Percentiles rank a stretch among this genome's conserved stretches.
Evolutionary conservation across 2,888 invertebrate species (phyloP).

Genomic region (Willowsia nigromaculata): DNA sequence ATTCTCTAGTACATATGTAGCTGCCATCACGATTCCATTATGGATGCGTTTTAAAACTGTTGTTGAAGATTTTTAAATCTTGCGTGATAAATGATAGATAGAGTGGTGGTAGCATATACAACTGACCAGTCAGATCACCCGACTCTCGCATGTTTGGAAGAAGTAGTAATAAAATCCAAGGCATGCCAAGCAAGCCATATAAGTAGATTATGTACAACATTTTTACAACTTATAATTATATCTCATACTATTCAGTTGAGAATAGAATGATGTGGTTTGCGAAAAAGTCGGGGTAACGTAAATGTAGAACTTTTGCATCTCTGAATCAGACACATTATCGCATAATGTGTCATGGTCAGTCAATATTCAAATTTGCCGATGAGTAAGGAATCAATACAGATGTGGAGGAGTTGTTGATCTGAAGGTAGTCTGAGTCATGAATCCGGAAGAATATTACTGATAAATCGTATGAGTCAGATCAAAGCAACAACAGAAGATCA

Average conservation of each 20-base stretch:
- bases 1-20: neutral
- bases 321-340: neutral
- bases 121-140: too few relatives aligned
- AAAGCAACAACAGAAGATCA: slow-evolving; percentile 18
- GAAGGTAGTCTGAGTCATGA: neutral
- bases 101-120: too few relatives aligned
- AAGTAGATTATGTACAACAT: slow-evolving; percentile 10
- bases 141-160: too few relatives aligned
- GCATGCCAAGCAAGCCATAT: neutral
- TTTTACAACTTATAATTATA: neutral
- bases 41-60: too few relatives aligned
- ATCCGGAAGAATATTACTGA: neutral
- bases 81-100: too few relatives aligned
- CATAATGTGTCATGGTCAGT: neutral
- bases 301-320: too few relatives aligned
- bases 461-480: slow-evolving; percentile 4
- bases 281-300: too few relatives aligned
- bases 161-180: too few relatives aligned
- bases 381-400: neutral
- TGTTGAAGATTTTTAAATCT: too few relatives aligned
- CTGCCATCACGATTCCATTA: neutral
- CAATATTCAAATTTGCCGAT: neutral
- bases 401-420: neutral
- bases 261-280: too few relatives aligned
- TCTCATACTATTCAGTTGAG: too few relatives aligned